phyloP scores from a whole-genome alignment of 2,113 vertebrate genomes.

The Semnopithecus entellus region DNA sequence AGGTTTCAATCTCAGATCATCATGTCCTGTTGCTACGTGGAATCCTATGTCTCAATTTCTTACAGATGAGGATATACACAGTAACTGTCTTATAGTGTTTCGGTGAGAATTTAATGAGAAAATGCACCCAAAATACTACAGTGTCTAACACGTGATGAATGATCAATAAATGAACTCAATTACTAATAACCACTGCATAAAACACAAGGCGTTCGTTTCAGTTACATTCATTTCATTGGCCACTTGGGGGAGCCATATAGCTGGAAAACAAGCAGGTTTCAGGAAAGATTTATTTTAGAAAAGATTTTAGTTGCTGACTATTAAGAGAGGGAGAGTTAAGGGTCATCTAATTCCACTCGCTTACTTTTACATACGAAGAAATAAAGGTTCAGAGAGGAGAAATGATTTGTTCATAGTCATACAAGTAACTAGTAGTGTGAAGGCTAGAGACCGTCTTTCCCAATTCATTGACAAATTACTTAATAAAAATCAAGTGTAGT shows the following conservation, averaged over 20 bases:
- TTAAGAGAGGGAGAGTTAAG: background rate
- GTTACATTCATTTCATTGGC: background rate
- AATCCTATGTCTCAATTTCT: background rate
- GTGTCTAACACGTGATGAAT: background rate
- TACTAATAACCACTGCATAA: background rate
- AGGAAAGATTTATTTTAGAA: background rate
- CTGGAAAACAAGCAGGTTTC: background rate
- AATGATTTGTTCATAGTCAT: background rate
- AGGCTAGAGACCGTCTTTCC: background rate
- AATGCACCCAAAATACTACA: background rate
- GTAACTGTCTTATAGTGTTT: background rate
- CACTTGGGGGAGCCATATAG: slow-evolving; percentile 56
- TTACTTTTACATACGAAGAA: background rate
- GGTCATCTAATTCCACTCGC: background rate
- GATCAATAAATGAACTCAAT: background rate
- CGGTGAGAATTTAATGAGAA: background rate
- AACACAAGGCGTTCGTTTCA: background rate
- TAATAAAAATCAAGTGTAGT: background rate
- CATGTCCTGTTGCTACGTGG: background rate
- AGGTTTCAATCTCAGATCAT: background rate
- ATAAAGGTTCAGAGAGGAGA: background rate
- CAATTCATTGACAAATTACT: background rate
- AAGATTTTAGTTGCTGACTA: background rate
- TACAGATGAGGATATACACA: background rate
- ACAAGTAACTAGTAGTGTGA: background rate